Evolutionary conservation across 2,888 invertebrate genomes (phyloP).

Genomic region (Tortricodes alternella): DNA sequence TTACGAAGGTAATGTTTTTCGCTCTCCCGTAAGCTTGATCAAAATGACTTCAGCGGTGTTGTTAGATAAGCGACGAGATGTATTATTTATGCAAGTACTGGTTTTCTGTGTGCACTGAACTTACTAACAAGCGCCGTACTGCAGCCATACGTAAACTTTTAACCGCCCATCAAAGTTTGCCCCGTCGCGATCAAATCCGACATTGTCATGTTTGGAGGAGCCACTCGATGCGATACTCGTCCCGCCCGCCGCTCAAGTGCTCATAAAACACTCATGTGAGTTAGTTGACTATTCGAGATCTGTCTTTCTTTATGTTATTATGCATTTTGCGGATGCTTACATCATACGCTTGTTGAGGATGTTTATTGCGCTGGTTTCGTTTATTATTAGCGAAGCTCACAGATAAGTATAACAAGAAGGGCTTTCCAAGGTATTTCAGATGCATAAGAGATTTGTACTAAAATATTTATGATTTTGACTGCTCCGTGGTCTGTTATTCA

Average conservation of each 20-base stretch:
- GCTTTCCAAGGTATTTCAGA: no score
- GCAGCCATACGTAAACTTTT: slow-evolving; percentile 59
- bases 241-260: slow-evolving; percentile 69
- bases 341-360: slow-evolving; percentile 36
- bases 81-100: not conserved
- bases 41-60: no score
- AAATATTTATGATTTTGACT: no score
- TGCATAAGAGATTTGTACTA: no score
- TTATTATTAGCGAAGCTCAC: slow-evolving; percentile 3
- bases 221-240: slow-evolving; percentile 57
- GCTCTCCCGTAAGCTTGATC: no score
- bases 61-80: no score
- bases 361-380: slow-evolving; percentile 2
- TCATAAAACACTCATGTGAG: slow-evolving; percentile 75
- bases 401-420: slow-evolving; percentile 1
- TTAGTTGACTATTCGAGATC: slow-evolving; percentile 34
- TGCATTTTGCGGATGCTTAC: slow-evolving; percentile 45
- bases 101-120: not conserved
- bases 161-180: slow-evolving; percentile 60
- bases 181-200: slow-evolving; percentile 61
- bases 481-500: no score
- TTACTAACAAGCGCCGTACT: slow-evolving; percentile 11
- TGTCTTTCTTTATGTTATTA: slow-evolving; percentile 47
- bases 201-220: slow-evolving; percentile 68
- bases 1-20: no score